Evolutionary conservation across 2,797 vertebrate species (phyloP), one percentile per base, ranked within the genome.

Genomic region (Apodemus agrarius): DNA sequence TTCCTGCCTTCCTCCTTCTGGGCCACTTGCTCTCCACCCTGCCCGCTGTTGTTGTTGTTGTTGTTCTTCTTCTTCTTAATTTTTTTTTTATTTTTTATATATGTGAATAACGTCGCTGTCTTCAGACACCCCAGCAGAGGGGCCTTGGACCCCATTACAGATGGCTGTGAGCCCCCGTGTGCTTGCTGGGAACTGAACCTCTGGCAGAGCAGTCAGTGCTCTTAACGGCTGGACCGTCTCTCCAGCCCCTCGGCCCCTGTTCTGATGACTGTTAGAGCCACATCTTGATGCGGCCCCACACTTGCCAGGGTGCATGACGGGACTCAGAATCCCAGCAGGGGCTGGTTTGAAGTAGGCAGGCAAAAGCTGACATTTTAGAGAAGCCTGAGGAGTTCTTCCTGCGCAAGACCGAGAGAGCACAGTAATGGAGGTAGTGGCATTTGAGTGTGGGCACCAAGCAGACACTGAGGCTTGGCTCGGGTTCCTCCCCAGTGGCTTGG

Each of bases 311-410:
- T 40, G 24, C 49, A 52, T 61, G 6, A 21, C 52, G n/a, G 43
- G 31, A 63, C 69, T 72, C 17, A 12, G 72, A 76, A 63, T 49
- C 87, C 76, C 37, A 34, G 74, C 63, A 40, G 91, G 69, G 57
- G 82, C 95, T 86, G 67, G 69, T 75, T 81, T 37, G 59, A 95
- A 91, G 43, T 76, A 91, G 92, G 85, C 1, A 86, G 79, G 49
- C 63, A 22, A 89, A 54, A 67, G 65, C 54, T 72, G 46, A 57
- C 24, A 46, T 93, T 95, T 89, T 82, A 69, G 1, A 87, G 59
- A 82, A 88, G 83, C 19, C 74, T 81, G 54, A 59, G 19, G 74
- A 65, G 78, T 13, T 19, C 82, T 95, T 92, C 31, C 78, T 63
- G 69, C 31, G 65, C 65, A 37, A 61, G 76, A 54, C 7, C n/a